These are phyloP conservation scores for Sander vitreus DNA, from an alignment of 2,113 vertebrate genomes.

Conservation along the genomic window DNA sequence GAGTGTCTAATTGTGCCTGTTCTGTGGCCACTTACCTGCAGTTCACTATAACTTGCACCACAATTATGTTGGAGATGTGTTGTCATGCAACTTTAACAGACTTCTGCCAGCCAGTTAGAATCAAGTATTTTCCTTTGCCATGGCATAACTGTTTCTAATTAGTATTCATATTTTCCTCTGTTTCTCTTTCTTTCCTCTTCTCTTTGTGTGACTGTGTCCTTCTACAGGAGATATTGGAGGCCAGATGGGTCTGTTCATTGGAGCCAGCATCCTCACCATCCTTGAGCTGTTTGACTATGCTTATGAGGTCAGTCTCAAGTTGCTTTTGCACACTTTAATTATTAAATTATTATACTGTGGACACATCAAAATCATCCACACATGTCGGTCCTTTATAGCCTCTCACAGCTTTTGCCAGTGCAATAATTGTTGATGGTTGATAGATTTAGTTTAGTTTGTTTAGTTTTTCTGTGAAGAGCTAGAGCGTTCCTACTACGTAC, in stretches of 20 bases:
- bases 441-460: neutral
- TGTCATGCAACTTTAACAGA: neutral
- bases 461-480: neutral
- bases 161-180: too few relatives aligned
- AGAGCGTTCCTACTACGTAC: neutral
- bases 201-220: neutral
- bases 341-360: too few relatives aligned
- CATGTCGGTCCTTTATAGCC: neutral
- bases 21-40: neutral
- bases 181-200: too few relatives aligned
- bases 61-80: neutral
- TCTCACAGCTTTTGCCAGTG: neutral
- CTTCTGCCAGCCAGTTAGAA: neutral
- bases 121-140: neutral
- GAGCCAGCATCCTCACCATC: slow-evolving; percentile 98
- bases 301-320: slow-evolving; percentile 91
- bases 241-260: slow-evolving; percentile 99
- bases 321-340: neutral
- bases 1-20: neutral
- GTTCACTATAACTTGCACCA: neutral
- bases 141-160: neutral
- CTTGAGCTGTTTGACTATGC: slow-evolving; percentile 98
- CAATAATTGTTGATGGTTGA: neutral
- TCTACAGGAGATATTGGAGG: slow-evolving; percentile 95
- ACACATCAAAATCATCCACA: neutral